Evolutionary conservation across 2,797 vertebrate species (phyloP), one percentile per base, ranked within the genome.

Genomic region (Cossypha heuglini): DNA sequence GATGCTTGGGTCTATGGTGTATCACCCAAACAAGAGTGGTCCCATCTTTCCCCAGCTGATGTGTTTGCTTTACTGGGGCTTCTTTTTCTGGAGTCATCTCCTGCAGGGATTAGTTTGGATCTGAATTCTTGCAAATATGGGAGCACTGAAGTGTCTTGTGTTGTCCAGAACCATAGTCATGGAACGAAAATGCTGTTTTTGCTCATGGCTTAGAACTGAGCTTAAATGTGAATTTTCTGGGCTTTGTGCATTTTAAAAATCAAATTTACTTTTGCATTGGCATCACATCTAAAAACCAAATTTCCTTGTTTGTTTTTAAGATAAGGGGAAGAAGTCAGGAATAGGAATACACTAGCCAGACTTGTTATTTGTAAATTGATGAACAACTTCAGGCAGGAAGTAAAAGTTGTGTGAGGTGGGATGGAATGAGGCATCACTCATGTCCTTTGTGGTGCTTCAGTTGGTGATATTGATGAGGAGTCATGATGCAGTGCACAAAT

Each of bases 291-390:
- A 26, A 81, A 62, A 59, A 28, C 16, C n/a, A 37, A 76, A 67
- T 88, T 76, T 93, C 77, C 37, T 76, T 91, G n/a, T 85, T 89
- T 74, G 33, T 15, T 67, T 91, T 78, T 79, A 76, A 85, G 73
- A 63, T 69, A 86, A 72, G 33, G 42, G 22, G 25, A 3, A 54
- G 83, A 77, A 86, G 42, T 19, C 42, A 43, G 82, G 37, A 94
- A 46, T 22, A 52, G 49, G 74, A 55, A 38, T 38, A 73, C 31
- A 54, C 13, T 18, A 31, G 37, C 26, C 13, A 24, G 2, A 7
- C 13, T 82, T 2, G 1, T 26, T 79, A 33, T 35, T 80, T 87
- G 7, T 66, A 77, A 85, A 59, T 16, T 5, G 29, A 28, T 31
- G 31, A 69, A 40, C 12, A 78, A 6, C 29, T 88, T 92, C 45